A percentile compares a stretch with the other conserved stretches of the same genome.
phyloP scores from a whole-genome alignment of 2,113 vertebrate species.

The Rhinoderma darwinii region DNA sequence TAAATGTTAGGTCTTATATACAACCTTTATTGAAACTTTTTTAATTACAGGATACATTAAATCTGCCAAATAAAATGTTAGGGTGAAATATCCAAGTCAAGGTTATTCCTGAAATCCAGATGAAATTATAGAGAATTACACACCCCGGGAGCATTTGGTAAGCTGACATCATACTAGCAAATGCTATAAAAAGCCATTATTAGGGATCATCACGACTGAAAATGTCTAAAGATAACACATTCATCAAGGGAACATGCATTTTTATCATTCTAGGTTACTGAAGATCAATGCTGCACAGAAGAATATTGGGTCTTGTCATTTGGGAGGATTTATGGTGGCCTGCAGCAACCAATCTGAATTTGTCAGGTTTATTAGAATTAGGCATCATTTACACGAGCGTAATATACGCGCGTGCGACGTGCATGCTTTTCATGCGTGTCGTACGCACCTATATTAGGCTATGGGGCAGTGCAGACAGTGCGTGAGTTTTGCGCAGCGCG shows the following conservation, averaged over 20 bases:
- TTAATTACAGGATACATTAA: slow-evolving; percentile 37
- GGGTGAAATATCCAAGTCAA: slow-evolving; percentile 1
- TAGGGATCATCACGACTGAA: neutral
- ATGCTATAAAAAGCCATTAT: slow-evolving; percentile 22
- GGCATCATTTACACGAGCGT: too few relatives aligned
- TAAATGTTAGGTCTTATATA: neutral
- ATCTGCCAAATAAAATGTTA: slow-evolving; percentile 18
- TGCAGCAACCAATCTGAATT: neutral
- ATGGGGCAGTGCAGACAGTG: too few relatives aligned
- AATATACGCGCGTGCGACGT: too few relatives aligned
- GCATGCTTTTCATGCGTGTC: too few relatives aligned
- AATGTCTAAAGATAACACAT: slow-evolving; percentile 5
- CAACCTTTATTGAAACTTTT: neutral
- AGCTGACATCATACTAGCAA: slow-evolving; percentile 26
- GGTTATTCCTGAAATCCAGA: slow-evolving; percentile 3
- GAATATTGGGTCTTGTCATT: neutral
- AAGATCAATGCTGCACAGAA: neutral
- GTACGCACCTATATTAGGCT: too few relatives aligned
- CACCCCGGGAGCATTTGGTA: slow-evolving; percentile 1
- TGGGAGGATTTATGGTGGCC: neutral
- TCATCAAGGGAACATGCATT: neutral
- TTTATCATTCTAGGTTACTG: neutral
- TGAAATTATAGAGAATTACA: neutral
- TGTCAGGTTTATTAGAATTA: neutral
- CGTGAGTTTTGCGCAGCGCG: too few relatives aligned